phyloP scores from a whole-genome alignment of 1,140 invertebrate species.

The Scaptomyza graminum region DNA sequence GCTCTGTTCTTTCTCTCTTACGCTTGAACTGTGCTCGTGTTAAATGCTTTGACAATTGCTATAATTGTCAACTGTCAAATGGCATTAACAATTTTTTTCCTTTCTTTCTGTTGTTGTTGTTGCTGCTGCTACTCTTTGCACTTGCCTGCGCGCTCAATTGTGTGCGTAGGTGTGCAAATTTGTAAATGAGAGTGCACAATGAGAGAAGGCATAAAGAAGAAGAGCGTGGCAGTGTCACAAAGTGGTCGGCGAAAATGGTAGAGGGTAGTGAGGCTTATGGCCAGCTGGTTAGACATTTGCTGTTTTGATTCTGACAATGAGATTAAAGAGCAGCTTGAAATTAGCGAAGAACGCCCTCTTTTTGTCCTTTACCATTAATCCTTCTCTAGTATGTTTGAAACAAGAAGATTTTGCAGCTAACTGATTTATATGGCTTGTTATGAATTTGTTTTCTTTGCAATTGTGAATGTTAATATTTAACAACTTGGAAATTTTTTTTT shows the following conservation, averaged over 20 bases:
- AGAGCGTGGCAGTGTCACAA: constrained; percentile 23
- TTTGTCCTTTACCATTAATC: background rate
- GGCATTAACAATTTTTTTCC: constrained; percentile 78
- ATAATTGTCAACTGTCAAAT: constrained; percentile 83
- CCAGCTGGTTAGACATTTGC: constrained; percentile 64
- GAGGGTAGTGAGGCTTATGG: constrained; percentile 42
- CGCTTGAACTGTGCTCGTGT: constrained; percentile 56
- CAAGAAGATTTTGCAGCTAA: background rate
- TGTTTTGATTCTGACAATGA: constrained; percentile 66
- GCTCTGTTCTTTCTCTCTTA: constrained; percentile 15
- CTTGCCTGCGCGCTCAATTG: constrained; percentile 72
- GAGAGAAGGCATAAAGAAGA: constrained; percentile 10
- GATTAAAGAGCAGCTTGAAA: constrained; percentile 56
- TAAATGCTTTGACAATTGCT: constrained; percentile 82
- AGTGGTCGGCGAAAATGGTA: constrained; percentile 20
- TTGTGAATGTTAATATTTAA: too few species aligned
- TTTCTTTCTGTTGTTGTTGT: constrained; percentile 6
- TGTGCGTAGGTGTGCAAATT: constrained; percentile 77
- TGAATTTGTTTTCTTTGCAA: too few species aligned
- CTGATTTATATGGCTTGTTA: background rate
- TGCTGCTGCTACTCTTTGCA: constrained; percentile 53
- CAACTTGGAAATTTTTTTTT: too few species aligned
- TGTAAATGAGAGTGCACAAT: constrained; percentile 49
- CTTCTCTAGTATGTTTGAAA: background rate
- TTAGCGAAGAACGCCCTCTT: constrained; percentile 30